These are phyloP conservation scores for Polyommatus icarus DNA, from an alignment of 2,888 invertebrate genomes.

Conservation along the genomic window DNA sequence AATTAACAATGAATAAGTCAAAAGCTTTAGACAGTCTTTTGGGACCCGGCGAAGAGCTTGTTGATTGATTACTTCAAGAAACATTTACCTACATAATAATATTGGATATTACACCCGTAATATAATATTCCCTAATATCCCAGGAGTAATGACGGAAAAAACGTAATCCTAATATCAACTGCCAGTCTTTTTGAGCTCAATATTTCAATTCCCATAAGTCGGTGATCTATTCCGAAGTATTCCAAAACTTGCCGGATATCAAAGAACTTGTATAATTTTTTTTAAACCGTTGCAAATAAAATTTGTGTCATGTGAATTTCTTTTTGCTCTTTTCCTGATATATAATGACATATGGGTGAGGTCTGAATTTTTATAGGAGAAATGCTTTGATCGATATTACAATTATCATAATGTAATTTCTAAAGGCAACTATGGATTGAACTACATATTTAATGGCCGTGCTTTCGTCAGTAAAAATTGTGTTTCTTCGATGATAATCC, in stretches of 20 bases:
- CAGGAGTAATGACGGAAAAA: neutral
- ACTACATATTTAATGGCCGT: too few species aligned
- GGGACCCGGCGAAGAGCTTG: neutral
- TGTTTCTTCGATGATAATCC: too few species aligned
- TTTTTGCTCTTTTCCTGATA: neutral
- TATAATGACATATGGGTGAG: neutral
- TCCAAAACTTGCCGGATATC: conserved; percentile 6
- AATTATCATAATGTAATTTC: neutral
- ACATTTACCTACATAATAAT: neutral
- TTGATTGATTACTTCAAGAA: conserved; percentile 9
- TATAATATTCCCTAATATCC: conserved; percentile 1
- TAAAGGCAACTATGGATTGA: too few species aligned
- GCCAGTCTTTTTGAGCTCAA: neutral
- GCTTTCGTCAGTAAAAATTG: too few species aligned
- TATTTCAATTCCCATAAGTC: conserved; percentile 8
- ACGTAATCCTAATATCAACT: neutral
- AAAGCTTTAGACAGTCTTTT: neutral
- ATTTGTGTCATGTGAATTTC: neutral
- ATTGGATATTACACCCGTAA: neutral
- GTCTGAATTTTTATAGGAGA: neutral
- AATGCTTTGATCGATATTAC: neutral
- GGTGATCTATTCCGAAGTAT: conserved; percentile 11
- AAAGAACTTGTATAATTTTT: neutral
- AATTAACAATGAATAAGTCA: neutral
- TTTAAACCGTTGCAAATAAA: neutral